Conservation (phyloP, 2,113 vertebrate species). For the Hipposideros armiger region DNA sequence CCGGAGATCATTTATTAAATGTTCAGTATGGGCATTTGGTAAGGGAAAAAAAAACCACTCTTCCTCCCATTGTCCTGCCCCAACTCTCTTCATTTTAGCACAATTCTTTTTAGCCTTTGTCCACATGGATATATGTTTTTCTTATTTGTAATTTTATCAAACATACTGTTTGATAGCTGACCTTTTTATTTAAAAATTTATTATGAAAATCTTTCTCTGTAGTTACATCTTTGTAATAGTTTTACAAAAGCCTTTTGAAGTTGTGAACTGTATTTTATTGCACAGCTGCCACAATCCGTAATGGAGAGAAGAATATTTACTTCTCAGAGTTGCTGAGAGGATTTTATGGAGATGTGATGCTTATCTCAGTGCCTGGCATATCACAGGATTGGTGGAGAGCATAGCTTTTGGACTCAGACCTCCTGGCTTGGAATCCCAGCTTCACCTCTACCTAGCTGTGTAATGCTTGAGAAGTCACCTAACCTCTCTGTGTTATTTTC, state of each 20-base stretch:
- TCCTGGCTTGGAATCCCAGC: neutral
- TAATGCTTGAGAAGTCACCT: neutral
- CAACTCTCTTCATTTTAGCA: neutral
- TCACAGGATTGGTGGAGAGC: neutral
- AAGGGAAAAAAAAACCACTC: neutral
- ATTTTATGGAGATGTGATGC: neutral
- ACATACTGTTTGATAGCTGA: neutral
- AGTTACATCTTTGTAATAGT: slow-evolving; percentile 42
- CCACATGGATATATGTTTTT: neutral
- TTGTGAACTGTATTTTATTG: slow-evolving; percentile 39
- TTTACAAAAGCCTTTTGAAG: slow-evolving; percentile 49
- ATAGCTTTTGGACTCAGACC: neutral
- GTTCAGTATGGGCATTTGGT: slow-evolving; percentile 42
- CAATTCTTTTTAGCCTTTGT: neutral
- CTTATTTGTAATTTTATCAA: slow-evolving; percentile 46
- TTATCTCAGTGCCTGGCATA: neutral
- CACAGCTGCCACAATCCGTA: neutral
- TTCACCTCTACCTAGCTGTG: neutral
- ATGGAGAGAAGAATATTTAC: neutral
- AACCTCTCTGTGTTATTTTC: neutral
- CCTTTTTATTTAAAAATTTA: slow-evolving; percentile 56
- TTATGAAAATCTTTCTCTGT: slow-evolving; percentile 50
- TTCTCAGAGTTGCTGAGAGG: slow-evolving; percentile 8
- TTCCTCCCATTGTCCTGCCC: neutral
- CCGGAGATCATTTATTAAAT: slow-evolving; percentile 39